A percentile compares a stretch with the other conserved stretches of the same genome.
Conservation (phyloP, 1,140 invertebrate genomes). For the Vollenhovia emeryi region DNA sequence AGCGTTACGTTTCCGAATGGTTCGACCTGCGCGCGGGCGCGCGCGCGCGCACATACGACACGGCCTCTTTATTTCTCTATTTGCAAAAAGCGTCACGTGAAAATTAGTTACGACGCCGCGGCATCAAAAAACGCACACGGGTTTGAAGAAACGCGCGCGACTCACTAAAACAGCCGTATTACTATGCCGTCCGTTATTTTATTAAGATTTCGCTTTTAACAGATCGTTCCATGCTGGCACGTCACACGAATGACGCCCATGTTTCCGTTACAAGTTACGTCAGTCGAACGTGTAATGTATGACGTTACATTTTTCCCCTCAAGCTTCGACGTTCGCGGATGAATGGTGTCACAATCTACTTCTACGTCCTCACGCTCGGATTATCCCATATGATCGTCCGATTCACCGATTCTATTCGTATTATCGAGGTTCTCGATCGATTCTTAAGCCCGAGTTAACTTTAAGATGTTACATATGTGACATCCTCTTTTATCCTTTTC, state of each 20-base stretch:
- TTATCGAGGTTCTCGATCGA: neutral
- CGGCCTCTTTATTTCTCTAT: neutral
- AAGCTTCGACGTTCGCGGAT: neutral
- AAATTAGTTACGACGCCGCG: neutral
- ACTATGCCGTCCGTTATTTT: neutral
- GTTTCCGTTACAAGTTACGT: slow-evolving; percentile 35
- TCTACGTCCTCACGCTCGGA: neutral
- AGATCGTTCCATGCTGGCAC: neutral
- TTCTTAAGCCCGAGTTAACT: neutral
- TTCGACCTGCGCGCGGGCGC: slow-evolving; percentile 67
- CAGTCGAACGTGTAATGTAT: slow-evolving; percentile 21
- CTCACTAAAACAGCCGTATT: neutral
- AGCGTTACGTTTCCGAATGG: slow-evolving; percentile 81
- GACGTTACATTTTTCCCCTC: neutral
- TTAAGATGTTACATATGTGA: neutral
- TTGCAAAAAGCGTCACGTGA: slow-evolving; percentile 35
- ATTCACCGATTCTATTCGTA: neutral
- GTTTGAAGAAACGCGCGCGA: neutral
- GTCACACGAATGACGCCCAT: slow-evolving; percentile 30
- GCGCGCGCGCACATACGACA: slow-evolving; percentile 41
- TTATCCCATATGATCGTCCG: slow-evolving; percentile 6
- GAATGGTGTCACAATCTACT: slow-evolving; percentile 4
- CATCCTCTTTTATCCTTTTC: neutral
- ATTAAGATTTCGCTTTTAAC: slow-evolving; percentile 30
- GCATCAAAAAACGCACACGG: neutral